These are phyloP conservation scores for Andrena marginata DNA, from an alignment of 2,888 invertebrate species.

Conservation along the genomic window DNA sequence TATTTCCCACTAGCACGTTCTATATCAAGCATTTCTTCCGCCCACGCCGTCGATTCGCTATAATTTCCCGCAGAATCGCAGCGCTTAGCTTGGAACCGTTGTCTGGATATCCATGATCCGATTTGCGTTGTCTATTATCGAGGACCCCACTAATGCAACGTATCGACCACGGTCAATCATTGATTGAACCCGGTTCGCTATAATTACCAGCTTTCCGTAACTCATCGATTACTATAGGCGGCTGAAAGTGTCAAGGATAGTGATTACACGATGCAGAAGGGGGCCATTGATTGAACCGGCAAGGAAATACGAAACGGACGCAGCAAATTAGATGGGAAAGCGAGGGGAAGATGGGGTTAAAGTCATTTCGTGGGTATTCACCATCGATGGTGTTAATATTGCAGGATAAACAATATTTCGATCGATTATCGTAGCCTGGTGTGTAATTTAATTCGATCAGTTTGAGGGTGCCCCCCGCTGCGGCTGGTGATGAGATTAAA, in stretches of 20 bases:
- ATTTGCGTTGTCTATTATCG: constrained; percentile 62
- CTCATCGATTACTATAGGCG: neutral
- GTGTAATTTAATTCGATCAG: constrained; percentile 52
- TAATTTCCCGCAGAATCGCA: constrained; percentile 41
- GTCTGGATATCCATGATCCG: constrained; percentile 65
- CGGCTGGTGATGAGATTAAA: constrained; percentile 42
- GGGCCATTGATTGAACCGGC: too few species aligned
- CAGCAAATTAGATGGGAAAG: neutral
- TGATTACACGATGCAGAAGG: neutral
- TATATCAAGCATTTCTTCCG: too few species aligned
- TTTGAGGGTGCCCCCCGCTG: constrained; percentile 30
- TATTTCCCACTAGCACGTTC: too few species aligned
- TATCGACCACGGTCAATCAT: constrained; percentile 27
- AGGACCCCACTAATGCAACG: constrained; percentile 31
- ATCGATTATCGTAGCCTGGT: constrained; percentile 46
- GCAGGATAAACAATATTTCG: constrained; percentile 47
- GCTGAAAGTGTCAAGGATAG: neutral
- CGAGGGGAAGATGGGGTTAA: neutral
- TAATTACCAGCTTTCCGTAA: constrained; percentile 31
- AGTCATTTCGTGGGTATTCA: constrained; percentile 4
- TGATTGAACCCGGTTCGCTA: constrained; percentile 43
- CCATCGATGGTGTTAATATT: constrained; percentile 16
- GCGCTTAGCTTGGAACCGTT: constrained; percentile 43
- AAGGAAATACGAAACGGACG: neutral
- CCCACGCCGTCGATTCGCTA: constrained; percentile 18